A percentile compares a stretch with the other conserved stretches of the same genome.
Evolutionary conservation across 2,888 invertebrate species (phyloP).

Genomic region (Drosophila pullipes): DNA sequence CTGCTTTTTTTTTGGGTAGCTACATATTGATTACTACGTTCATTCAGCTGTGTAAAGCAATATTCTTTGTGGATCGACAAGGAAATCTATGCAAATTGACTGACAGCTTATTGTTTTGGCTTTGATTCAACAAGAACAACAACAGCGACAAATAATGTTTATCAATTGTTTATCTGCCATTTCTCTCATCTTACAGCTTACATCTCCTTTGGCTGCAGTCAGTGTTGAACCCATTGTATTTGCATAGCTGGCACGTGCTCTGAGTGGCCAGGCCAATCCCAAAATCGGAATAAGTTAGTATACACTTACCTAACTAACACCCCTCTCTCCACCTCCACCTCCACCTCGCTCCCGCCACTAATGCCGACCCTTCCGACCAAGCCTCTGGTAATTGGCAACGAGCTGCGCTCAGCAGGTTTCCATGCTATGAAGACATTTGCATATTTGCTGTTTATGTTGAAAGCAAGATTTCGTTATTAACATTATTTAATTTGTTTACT

Average conservation of each 20-base stretch:
- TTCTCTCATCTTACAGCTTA: background rate
- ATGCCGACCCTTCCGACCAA: background rate
- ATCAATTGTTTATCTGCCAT: background rate
- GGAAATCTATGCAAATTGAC: slow-evolving; percentile 64
- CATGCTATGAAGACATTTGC: slow-evolving; percentile 73
- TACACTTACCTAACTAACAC: background rate
- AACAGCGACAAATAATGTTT: slow-evolving; percentile 8
- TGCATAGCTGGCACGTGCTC: slow-evolving; percentile 30
- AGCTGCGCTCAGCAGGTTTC: slow-evolving; percentile 60
- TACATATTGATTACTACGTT: background rate
- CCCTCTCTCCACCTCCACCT: no score
- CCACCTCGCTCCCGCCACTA: background rate
- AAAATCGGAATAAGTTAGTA: slow-evolving; percentile 12
- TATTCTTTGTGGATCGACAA: slow-evolving; percentile 26
- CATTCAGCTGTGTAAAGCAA: slow-evolving; percentile 9
- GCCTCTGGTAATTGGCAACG: slow-evolving; percentile 30
- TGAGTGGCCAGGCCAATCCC: slow-evolving; percentile 6
- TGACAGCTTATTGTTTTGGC: slow-evolving; percentile 45
- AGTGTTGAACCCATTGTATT: slow-evolving; percentile 20
- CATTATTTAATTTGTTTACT: slow-evolving; percentile 79
- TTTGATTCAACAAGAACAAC: slow-evolving; percentile 37
- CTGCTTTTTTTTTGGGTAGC: background rate
- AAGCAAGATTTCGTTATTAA: slow-evolving; percentile 79
- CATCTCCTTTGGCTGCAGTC: slow-evolving; percentile 9
- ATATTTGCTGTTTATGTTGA: slow-evolving; percentile 77